Evolutionary conservation across 2,888 invertebrate species (phyloP), one percentile per base, ranked within the genome.

Genomic region (Megamerina dolium): DNA sequence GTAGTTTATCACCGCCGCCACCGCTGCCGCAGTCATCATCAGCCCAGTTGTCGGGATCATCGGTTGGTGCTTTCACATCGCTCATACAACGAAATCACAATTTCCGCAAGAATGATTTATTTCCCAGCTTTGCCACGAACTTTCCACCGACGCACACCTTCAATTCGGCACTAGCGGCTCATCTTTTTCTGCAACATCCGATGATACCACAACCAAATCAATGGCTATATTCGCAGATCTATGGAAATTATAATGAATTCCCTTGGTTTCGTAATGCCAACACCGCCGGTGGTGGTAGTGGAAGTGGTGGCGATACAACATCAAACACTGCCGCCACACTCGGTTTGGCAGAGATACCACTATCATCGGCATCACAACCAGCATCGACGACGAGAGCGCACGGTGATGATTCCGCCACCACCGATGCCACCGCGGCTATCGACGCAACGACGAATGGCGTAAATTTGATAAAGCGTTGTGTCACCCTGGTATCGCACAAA

Each of bases 141-240:
- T 67, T 70, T 48, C 54, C 63, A 6, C 66, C 66, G 5, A 58
- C 73, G 60, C 71, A 72, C 50, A 65, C 74, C 36, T 76, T 78
- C 53, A 77, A 77, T 63, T 77, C 77, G 30, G 77, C 77, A 3
- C 56, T 79, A 56, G 84, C 84, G 1, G 84, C 84, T 1, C 83
- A 83, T 64, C 72, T 86, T 37, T 85, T 86, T 60, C 74, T 86
- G 27, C 85, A 86, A 60, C 79, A 84, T 4, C 85, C 85, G 0
- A 72, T 86, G 12, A 68, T 86, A 48, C 86, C 85, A 2, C 83
- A 85, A 2, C 85, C 85, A 5, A 82, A 82, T 27, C 85, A 85
- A 48, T 86, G 85, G 86, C 68, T 86, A 5, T 86, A 86, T 59
- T 83, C 84, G 0, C 86, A 86, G 59, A 73, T 87, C 2, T 86